Conservation (phyloP, 2,113 vertebrate genomes). For the Toxostoma redivivum region DNA sequence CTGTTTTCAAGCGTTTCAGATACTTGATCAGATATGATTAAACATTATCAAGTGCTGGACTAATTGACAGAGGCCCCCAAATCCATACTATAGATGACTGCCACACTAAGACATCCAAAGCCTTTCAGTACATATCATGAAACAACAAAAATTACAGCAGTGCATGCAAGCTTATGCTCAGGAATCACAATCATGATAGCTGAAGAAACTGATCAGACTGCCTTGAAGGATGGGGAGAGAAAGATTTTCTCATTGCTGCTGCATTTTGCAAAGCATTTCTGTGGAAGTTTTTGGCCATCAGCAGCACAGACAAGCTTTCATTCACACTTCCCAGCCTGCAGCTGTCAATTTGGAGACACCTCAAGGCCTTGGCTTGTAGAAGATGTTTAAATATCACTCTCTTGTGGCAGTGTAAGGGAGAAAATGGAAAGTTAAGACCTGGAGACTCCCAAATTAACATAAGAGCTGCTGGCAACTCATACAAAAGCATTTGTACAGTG, state of each 20-base stretch:
- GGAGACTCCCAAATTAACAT: not conserved
- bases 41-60: slow-evolving; percentile 82
- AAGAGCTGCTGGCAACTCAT: not conserved
- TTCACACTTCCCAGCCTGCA: slow-evolving; percentile 86
- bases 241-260: not conserved
- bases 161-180: not conserved
- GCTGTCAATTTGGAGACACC: slow-evolving; percentile 87
- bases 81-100: not conserved
- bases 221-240: not conserved
- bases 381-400: slow-evolving; percentile 88
- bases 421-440: not conserved
- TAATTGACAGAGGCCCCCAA: slow-evolving; percentile 73
- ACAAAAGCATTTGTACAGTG: not conserved
- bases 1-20: slow-evolving; percentile 72
- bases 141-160: not conserved
- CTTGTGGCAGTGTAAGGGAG: slow-evolving; percentile 71
- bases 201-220: not conserved
- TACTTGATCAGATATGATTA: slow-evolving; percentile 72
- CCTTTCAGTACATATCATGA: not conserved
- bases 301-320: slow-evolving; percentile 82
- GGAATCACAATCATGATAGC: not conserved
- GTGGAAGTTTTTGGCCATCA: slow-evolving; percentile 84
- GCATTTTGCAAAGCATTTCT: slow-evolving; percentile 58
- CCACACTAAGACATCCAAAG: not conserved
- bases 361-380: slow-evolving; percentile 79